These are phyloP conservation scores for Phengaris arion DNA, from an alignment of 2,888 invertebrate species.

Conservation along the genomic window DNA sequence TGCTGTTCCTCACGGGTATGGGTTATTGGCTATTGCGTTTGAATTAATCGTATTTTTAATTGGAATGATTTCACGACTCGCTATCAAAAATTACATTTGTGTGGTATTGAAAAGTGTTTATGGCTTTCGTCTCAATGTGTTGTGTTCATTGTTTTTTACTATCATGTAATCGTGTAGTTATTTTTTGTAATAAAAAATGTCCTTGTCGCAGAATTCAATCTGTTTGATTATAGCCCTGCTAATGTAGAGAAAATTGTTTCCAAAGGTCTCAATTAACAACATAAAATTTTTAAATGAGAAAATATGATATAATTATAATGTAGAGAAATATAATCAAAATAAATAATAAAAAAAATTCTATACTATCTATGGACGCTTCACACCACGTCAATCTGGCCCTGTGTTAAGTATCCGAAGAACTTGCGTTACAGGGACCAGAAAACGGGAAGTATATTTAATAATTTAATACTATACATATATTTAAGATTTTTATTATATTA, in stretches of 20 bases:
- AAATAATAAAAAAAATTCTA: no score
- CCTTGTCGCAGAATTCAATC: not conserved
- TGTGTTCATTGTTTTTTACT: not conserved
- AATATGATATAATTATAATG: no score
- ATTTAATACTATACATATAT: no score
- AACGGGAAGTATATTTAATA: no score
- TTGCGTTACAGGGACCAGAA: no score
- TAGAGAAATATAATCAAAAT: no score
- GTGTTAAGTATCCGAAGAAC: no score
- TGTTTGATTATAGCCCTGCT: not conserved
- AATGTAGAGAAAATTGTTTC: not conserved
- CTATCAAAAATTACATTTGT: conserved; percentile 8
- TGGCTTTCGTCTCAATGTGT: not conserved
- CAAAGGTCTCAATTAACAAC: not conserved
- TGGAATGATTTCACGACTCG: conserved; percentile 15
- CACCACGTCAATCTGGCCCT: no score
- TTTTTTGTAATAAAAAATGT: not conserved
- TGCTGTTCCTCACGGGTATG: conserved; percentile 47
- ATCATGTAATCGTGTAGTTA: not conserved
- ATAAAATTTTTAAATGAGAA: not conserved
- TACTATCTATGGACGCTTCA: no score
- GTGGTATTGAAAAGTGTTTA: not conserved
- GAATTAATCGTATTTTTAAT: conserved; percentile 37
- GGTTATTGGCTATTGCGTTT: conserved; percentile 46
- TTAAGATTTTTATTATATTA: no score